Evolutionary conservation across 2,113 vertebrate species (phyloP).

Genomic region (Hemiprocne comata): DNA sequence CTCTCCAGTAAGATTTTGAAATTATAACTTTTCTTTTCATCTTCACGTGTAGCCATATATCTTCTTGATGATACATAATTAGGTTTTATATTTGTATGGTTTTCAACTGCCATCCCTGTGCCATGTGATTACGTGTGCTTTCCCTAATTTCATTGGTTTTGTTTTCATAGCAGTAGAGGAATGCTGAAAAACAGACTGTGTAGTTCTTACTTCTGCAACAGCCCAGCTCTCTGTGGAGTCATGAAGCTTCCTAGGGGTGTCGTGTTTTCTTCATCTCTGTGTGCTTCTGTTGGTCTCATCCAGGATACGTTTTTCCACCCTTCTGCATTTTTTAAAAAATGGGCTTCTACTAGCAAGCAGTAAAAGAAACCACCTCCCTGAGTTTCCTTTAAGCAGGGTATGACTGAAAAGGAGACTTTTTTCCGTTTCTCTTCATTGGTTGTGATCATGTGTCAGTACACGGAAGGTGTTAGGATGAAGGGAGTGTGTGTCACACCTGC

Average conservation of each 20-base stretch:
- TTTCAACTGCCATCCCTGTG: background rate
- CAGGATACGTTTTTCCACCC: background rate
- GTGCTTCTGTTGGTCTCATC: background rate
- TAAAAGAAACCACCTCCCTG: accelerated
- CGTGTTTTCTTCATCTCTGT: accelerated
- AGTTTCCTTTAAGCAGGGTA: background rate
- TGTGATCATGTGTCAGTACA: background rate
- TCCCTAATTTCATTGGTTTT: background rate
- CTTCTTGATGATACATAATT: background rate
- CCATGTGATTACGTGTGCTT: accelerated
- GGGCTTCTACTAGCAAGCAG: background rate
- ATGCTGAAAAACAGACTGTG: background rate
- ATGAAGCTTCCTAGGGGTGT: background rate
- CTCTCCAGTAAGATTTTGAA: background rate
- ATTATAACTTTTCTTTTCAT: background rate
- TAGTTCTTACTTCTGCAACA: background rate
- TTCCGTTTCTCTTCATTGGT: background rate
- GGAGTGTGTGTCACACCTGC: background rate
- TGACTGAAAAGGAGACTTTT: background rate
- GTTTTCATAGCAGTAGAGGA: background rate
- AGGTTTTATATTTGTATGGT: background rate
- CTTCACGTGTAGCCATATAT: background rate
- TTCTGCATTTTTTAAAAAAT: background rate
- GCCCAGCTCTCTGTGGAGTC: background rate
- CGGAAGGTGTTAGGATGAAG: background rate